Conservation (phyloP, 1,140 invertebrate species). For the Drosophila nigrodunni region DNA sequence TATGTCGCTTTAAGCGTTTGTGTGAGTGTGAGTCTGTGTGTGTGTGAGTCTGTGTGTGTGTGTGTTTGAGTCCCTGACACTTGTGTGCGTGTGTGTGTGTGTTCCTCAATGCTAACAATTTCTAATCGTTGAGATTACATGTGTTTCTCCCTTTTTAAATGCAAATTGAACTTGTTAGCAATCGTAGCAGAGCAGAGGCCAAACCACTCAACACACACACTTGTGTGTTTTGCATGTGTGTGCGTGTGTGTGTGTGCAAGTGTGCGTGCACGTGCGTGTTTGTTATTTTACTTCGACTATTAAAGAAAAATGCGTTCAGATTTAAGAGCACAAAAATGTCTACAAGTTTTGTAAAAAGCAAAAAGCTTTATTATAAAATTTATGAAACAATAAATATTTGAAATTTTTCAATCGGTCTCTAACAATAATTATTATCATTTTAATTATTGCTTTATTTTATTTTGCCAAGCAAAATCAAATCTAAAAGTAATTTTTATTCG, state of each 20-base stretch:
- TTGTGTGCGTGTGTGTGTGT: slow-evolving; percentile 7
- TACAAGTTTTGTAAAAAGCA: not conserved
- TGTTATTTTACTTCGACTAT: slow-evolving; percentile 7
- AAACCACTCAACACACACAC: slow-evolving; percentile 53
- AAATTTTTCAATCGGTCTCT: too few species aligned
- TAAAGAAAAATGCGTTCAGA: slow-evolving; percentile 46
- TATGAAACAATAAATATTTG: not conserved
- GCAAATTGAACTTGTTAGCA: slow-evolving; percentile 81
- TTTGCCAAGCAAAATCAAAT: too few species aligned
- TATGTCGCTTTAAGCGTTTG: not conserved
- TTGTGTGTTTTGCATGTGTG: not conserved
- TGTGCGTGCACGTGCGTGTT: slow-evolving; percentile 1
- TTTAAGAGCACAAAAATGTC: slow-evolving; percentile 12
- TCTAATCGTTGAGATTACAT: slow-evolving; percentile 81
- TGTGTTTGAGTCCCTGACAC: not conserved
- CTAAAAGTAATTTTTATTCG: too few species aligned
- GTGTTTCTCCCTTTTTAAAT: slow-evolving; percentile 80
- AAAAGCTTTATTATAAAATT: slow-evolving; percentile 6
- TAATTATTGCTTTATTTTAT: too few species aligned
- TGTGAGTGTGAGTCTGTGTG: slow-evolving; percentile 10
- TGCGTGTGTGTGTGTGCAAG: not conserved
- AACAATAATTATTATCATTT: too few species aligned
- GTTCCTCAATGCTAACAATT: slow-evolving; percentile 65
- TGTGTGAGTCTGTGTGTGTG: slow-evolving; percentile 7
- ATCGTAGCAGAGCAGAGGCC: slow-evolving; percentile 56